Conservation (phyloP, 2,888 invertebrate species). For the Glaucopsyche alexis region DNA sequence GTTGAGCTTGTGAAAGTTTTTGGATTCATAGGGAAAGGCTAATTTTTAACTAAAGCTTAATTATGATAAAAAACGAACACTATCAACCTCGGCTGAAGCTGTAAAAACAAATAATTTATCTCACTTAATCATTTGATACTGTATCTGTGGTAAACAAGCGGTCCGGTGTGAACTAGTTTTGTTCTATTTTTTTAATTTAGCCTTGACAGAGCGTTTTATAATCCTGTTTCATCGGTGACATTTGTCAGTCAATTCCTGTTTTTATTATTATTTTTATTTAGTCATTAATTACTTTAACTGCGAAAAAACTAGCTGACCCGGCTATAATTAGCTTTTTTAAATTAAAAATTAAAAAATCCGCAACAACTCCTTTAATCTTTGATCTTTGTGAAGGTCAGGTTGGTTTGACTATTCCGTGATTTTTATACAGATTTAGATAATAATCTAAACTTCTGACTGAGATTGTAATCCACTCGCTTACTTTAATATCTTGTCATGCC, state of each 20-base stretch:
- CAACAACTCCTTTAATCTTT: not conserved
- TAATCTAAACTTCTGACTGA: conserved; percentile 1
- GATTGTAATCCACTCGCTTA: not conserved
- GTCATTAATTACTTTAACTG: not conserved
- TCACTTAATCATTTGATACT: conserved; percentile 28
- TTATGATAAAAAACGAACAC: not conserved
- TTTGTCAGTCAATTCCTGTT: conserved; percentile 14
- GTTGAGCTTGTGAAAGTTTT: not conserved
- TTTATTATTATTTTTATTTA: conserved; percentile 23
- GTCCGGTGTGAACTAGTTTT: conserved; percentile 18
- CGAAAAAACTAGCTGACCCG: not conserved
- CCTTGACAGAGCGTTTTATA: conserved; percentile 21
- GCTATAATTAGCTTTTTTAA: not conserved
- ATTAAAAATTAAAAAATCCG: not conserved
- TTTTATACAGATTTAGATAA: conserved; percentile 7
- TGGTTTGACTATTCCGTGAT: not conserved
- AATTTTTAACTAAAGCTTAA: too few relatives aligned
- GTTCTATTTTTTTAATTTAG: conserved; percentile 9
- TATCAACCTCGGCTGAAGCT: not conserved
- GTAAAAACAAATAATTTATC: conserved; percentile 14
- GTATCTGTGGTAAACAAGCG: conserved; percentile 5
- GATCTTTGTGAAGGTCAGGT: not conserved
- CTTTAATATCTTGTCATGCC: not conserved
- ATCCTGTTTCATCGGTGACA: conserved; percentile 22
- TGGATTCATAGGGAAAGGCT: too few relatives aligned